Base-by-base conservation (phyloP, 2,888 invertebrate species). In the Andrena camellia region DNA sequence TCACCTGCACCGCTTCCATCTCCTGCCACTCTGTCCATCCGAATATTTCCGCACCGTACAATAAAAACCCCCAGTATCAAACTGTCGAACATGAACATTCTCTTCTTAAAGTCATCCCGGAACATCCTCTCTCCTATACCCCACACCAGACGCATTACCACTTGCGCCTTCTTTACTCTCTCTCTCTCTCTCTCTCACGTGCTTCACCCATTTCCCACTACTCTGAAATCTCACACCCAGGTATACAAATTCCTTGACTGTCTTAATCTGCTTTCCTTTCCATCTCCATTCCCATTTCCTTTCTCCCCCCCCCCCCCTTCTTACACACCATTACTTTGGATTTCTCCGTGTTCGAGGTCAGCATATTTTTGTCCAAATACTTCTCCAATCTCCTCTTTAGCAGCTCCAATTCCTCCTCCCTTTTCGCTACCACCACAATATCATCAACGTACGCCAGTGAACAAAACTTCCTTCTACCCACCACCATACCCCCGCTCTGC, bases 1-100 rank as follows among this genome's bases (percentile, higher is more conserved):
- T 60, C 60, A 23, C 60, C 60, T 60, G 60, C 23, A 60, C 10
- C 23, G 23, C 23, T 60, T 60, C 29, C 60, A 60, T 23, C 13
- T n/a, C n/a, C 23, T n/a, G 23, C 8, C 60, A 4, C 23, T 60
- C 13, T 23, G n/a, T 29, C 26, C 59, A 59, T 35, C 8, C 35
- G 2, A 35, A 35, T 0, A 35, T 35, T 35, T 52, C n/a, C 7
- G 6, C 50, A 1, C 62, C 62, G n/a, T 62, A 62, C 6, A 29
- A 33, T 8, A 62, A 4, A n/a, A 29, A 62, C 31, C 8, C 17
- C 31, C 1, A 8, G 5, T 31, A 62, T 62, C 8, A 62, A 17
- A 0, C 23, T 29, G 3, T 62, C 62, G 17, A 62, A 62, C n/a
- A 62, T 17, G 20, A 29, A 29, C n/a, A 62, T 33, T 10, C 62